Evolutionary conservation across 2,888 invertebrate genomes (phyloP), one percentile per base, ranked within the genome.

Genomic region (Lepidocyrtoides sp.): DNA sequence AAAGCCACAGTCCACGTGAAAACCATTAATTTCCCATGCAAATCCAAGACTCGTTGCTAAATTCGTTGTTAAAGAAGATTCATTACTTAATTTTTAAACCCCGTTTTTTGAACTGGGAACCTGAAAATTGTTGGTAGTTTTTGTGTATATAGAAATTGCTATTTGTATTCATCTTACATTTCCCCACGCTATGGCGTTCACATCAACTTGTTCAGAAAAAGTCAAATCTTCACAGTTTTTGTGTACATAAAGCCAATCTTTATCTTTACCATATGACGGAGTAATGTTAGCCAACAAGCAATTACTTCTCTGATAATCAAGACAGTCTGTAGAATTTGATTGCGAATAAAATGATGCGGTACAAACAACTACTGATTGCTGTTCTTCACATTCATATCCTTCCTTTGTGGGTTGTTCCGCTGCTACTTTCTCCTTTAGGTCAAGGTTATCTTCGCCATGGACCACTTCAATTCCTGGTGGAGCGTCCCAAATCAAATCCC

Each of bases 181-280:
- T 51, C 81, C 88, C 88, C 88, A 88, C 4, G 36, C 54, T 54
- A 69, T 48, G 0, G 54, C 81, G 2, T 36, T n/a, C 3, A 51
- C 81, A n/a, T 88, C 69, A 57, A 88, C 32, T 36, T 88, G 81
- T 26, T 88, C 36, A 8, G 32, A 54, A 1, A 88, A 54, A 7
- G 20, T 88, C 23, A 81, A 7, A 17, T 54, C 5, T 2, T 41
- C 20, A 26, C 87, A 87, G 0, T 7, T 0, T 14, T 7, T n/a
- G 8, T 23, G 44, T 0, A 1, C 1, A 44, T 44, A 44, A 17
- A 10, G 41, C 32, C 66, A 32, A 66, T 2, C 2, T 36, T 17
- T 20, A 72, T 44, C 32, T 36, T 72, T 72, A 17, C 72, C 72
- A 72, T 17, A 72, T 1, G 17, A 2, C 8, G 72, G 72, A 1